A percentile compares a stretch with the other conserved stretches of the same genome.
phyloP scores from a whole-genome alignment of 2,888 invertebrate genomes.

The Teleogryllus oceanicus region DNA sequence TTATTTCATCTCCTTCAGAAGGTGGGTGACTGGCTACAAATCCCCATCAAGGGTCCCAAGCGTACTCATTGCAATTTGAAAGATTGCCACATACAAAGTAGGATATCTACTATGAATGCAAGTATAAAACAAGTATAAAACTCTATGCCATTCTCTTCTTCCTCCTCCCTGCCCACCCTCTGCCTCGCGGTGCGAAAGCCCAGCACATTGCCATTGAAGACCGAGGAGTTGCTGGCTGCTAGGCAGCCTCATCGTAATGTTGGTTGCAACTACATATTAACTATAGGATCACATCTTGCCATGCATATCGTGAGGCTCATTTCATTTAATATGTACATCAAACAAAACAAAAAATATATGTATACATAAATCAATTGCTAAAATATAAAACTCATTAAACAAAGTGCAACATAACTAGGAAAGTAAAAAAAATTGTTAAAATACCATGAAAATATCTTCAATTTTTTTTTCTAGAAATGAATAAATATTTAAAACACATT shows the following conservation, averaged over 20 bases:
- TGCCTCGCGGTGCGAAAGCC: constrained; percentile 32
- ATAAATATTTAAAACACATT: constrained; percentile 37
- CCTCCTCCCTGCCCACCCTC: constrained; percentile 30
- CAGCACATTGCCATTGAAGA: constrained; percentile 34
- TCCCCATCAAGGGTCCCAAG: constrained; percentile 35
- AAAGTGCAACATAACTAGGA: constrained; percentile 35
- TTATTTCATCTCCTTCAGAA: constrained; percentile 28
- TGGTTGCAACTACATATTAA: constrained; percentile 34
- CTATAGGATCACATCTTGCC: constrained; percentile 38
- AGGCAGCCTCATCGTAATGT: constrained; percentile 32
- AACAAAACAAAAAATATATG: constrained; percentile 34
- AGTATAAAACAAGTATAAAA: constrained; percentile 34
- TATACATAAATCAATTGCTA: constrained; percentile 25
- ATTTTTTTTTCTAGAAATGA: constrained; percentile 32
- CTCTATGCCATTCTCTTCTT: constrained; percentile 28
- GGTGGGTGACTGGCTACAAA: constrained; percentile 35
- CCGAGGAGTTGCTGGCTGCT: constrained; percentile 35
- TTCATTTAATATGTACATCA: constrained; percentile 33
- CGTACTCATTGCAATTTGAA: constrained; percentile 33
- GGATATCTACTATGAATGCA: constrained; percentile 28
- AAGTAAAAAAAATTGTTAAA: constrained; percentile 37
- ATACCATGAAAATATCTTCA: constrained; percentile 32
- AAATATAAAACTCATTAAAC: constrained; percentile 37
- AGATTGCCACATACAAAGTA: constrained; percentile 31
- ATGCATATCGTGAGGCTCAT: constrained; percentile 34